Conservation (phyloP, 2,113 vertebrate genomes). For the Cairina moschata region DNA sequence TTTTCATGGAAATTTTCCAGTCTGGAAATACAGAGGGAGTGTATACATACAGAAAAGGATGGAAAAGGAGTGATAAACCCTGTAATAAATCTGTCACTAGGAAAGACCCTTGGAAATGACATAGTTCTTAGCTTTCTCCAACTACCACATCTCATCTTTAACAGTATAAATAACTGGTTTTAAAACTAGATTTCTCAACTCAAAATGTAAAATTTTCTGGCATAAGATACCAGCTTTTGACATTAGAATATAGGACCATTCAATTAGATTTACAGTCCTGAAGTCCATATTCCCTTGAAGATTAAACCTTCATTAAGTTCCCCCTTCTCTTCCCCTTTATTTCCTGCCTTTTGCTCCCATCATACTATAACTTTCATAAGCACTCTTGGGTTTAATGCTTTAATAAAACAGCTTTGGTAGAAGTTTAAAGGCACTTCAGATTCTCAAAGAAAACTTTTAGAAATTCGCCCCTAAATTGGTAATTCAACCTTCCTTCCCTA, state of each 20-base stretch:
- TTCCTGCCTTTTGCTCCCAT: constrained; percentile 79
- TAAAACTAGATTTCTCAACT: constrained; percentile 16
- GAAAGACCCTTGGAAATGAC: constrained; percentile 37
- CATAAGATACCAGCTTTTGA: constrained; percentile 73
- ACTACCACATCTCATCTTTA: constrained; percentile 46
- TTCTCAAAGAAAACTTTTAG: constrained; percentile 72
- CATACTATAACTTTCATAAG: constrained; percentile 68
- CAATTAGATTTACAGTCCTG: constrained; percentile 74
- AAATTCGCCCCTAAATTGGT: constrained; percentile 48
- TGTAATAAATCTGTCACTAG: constrained; percentile 65
- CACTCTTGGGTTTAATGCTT: constrained; percentile 68
- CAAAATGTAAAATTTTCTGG: constrained; percentile 48
- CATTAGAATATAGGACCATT: constrained; percentile 71
- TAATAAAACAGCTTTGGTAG: constrained; percentile 71
- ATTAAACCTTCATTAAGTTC: constrained; percentile 82
- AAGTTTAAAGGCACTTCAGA: constrained; percentile 70
- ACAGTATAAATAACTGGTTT: constrained; percentile 51
- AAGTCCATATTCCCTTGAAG: constrained; percentile 78
- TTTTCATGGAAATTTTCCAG: constrained; percentile 31
- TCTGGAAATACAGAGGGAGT: background rate
- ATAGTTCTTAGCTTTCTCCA: constrained; percentile 36
- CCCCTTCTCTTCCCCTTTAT: constrained; percentile 50
- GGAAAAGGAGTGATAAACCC: constrained; percentile 58
- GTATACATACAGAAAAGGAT: background rate
- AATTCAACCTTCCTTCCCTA: constrained; percentile 13